A percentile compares a stretch with the other conserved stretches of the same genome.
Evolutionary conservation across 2,888 invertebrate species (phyloP).

Genomic region (Barypeithes pellucidus): DNA sequence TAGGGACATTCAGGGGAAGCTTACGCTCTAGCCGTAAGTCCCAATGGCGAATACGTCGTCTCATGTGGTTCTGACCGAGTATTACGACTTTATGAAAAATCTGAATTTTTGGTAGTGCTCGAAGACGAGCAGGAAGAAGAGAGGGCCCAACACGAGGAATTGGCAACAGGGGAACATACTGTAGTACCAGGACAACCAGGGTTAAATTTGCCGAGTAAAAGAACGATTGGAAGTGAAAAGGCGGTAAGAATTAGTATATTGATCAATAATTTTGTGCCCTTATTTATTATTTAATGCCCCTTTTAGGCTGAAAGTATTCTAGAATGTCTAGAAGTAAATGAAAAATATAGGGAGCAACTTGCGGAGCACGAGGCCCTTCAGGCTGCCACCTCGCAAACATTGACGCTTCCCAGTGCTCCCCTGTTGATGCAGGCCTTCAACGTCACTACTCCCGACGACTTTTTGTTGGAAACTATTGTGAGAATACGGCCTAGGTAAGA

Average conservation of each 20-base stretch:
- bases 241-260: conserved; percentile 76
- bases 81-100: conserved; percentile 88
- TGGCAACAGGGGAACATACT: conserved; percentile 83
- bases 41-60: conserved; percentile 84
- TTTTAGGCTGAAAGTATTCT: conserved; percentile 88
- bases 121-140: conserved; percentile 92
- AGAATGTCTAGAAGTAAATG: conserved; percentile 89
- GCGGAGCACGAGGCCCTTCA: conserved; percentile 70
- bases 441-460: conserved; percentile 83
- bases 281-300: background rate
- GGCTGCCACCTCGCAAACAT: conserved; percentile 65
- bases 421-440: conserved; percentile 88
- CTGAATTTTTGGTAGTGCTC: conserved; percentile 91
- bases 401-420: conserved; percentile 77
- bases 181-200: conserved; percentile 82
- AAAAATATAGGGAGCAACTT: conserved; percentile 76
- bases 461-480: conserved; percentile 84
- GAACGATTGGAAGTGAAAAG: conserved; percentile 90
- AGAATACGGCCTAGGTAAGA: conserved; percentile 86
- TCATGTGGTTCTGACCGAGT: conserved; percentile 92
- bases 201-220: conserved; percentile 85
- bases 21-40: conserved; percentile 82
- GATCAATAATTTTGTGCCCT: no score
- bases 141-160: conserved; percentile 82
- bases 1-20: conserved; percentile 90